Base-by-base conservation (phyloP, 2,113 vertebrate species). In the Anhinga anhinga region DNA sequence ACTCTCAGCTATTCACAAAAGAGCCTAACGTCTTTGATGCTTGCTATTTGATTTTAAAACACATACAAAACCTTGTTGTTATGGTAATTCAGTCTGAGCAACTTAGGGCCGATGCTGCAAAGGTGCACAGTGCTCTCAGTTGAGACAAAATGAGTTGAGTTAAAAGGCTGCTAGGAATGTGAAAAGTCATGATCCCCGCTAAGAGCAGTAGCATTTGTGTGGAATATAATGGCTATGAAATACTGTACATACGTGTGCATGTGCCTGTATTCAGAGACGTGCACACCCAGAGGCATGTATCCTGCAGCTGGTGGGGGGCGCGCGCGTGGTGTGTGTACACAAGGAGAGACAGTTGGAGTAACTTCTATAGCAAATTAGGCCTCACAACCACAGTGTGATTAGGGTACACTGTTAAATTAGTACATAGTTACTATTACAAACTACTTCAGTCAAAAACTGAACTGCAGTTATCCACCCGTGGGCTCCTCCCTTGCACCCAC, bases 111-210 rank as follows among this genome's bases (percentile, higher is more conserved):
- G 67, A 25, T n/a, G 73, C 84, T 82, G 91, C 69, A 62, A 83
- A 95, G 94, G 78, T 93, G 66, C 93, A 65, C 61, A 66, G 84
- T 52, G 91, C 73, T 85, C 94, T 96, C 89, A 95, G 91, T 3
- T 76, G 81, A 84, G 86, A 91, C 38, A 53, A 42, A 77, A 62
- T 11, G 73, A 56, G 74, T 59, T 25, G 40, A 93, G 71, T 5
- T 42, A 27, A 62, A 95, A 82, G 3, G 62, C 86, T 66, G 62
- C 79, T n/a, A 82, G 93, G 74, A 94, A 90, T 50, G 91, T 87
- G 82, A 71, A 56, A 77, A 81, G 78, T 62, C 45, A 40, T 42
- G 52, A 44, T 76, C 44, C 67, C 74, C 94, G 82, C 78, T 49
- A 45, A 14, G 47, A 76, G 66, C 87, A 53, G 4, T 5, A 58